Percentiles rank a stretch among this genome's conserved stretches.
Evolutionary conservation across 2,113 vertebrate genomes (phyloP).

Genomic region (Theristicus caerulescens): DNA sequence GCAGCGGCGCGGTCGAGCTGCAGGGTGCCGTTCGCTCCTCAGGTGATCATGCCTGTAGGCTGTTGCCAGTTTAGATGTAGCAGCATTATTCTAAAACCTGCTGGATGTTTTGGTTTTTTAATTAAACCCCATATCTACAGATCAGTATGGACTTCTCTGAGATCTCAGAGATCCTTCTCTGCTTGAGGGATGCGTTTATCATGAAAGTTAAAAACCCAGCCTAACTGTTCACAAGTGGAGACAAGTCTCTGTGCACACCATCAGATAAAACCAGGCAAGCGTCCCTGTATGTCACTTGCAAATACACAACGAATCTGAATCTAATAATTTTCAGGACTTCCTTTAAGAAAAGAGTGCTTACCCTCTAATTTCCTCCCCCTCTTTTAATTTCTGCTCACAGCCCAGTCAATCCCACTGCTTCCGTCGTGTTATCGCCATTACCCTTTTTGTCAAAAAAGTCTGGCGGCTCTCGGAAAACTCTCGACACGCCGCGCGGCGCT

Average conservation of each 20-base stretch:
- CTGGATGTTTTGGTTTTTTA: neutral
- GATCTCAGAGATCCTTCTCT: no score
- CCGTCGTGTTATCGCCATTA: neutral
- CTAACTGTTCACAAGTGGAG: neutral
- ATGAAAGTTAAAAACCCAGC: neutral
- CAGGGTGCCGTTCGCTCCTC: neutral
- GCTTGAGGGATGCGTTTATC: neutral
- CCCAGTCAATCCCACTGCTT: neutral
- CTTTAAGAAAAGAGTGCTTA: neutral
- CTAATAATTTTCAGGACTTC: neutral
- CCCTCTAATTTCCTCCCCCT: neutral
- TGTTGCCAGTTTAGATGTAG: neutral
- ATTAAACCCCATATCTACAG: neutral
- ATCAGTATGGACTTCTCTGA: neutral
- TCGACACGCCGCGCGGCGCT: neutral
- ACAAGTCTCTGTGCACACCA: neutral
- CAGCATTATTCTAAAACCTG: neutral
- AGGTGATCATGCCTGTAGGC: rapidly evolving
- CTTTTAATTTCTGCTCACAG: neutral
- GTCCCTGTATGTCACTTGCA: neutral
- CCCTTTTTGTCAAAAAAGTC: neutral
- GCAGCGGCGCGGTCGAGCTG: rapidly evolving
- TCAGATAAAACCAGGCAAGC: neutral
- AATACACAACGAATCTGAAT: neutral
- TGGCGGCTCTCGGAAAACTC: neutral